These are phyloP conservation scores for Gobius niger DNA, from an alignment of 2,113 vertebrate species.

Conservation along the genomic window DNA sequence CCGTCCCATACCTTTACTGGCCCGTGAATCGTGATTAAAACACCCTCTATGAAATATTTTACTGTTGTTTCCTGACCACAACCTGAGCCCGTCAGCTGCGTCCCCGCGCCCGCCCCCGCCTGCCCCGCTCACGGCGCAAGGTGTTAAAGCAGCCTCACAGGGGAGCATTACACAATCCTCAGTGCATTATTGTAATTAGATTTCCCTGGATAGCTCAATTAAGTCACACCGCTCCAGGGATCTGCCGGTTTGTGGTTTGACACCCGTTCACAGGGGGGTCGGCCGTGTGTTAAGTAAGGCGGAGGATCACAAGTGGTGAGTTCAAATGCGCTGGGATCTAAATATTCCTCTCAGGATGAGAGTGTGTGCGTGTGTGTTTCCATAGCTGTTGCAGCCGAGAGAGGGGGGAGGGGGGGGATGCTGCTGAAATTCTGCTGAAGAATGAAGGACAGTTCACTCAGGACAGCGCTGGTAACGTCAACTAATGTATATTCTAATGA, in stretches of 20 bases:
- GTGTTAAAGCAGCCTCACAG: constrained; percentile 59
- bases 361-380: neutral
- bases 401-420: neutral
- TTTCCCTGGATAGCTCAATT: constrained; percentile 79
- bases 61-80: constrained; percentile 52
- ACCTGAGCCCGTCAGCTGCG: constrained; percentile 21
- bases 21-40: constrained; percentile 73
- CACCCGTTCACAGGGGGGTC: constrained; percentile 68
- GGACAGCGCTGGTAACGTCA: constrained; percentile 52
- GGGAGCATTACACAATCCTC: constrained; percentile 69
- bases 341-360: neutral
- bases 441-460: constrained; percentile 52
- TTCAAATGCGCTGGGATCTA: constrained; percentile 17
- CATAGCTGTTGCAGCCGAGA: constrained; percentile 32
- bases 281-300: constrained; percentile 71
- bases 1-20: constrained; percentile 65
- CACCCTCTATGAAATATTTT: constrained; percentile 65
- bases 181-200: constrained; percentile 79
- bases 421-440: constrained; percentile 42
- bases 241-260: constrained; percentile 68
- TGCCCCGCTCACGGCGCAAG: constrained; percentile 33
- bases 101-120: constrained; percentile 26
- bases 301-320: constrained; percentile 56
- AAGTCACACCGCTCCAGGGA: constrained; percentile 73
- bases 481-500: constrained; percentile 78